Evolutionary conservation across 2,113 vertebrate species (phyloP).

Genomic region (Brachyistius frenatus): DNA sequence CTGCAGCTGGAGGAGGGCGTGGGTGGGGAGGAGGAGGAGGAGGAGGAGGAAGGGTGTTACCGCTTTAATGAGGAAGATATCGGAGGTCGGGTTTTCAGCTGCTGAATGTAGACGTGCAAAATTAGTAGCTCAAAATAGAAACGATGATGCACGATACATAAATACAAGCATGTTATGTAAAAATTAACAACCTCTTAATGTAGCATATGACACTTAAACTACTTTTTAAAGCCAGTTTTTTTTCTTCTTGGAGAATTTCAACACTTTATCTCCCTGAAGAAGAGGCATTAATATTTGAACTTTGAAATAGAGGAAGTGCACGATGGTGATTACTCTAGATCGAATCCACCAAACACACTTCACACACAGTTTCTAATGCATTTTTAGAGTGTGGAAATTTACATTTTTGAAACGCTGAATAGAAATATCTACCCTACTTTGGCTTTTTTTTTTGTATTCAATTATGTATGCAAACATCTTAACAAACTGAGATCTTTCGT

Average conservation of each 20-base stretch:
- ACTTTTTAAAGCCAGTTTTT: background rate
- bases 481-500: too few species aligned
- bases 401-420: constrained; percentile 11
- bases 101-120: constrained; percentile 53
- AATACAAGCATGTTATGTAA: too few species aligned
- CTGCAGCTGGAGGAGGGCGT: constrained; percentile 86
- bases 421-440: background rate
- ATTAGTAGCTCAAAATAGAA: background rate
- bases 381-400: too few species aligned
- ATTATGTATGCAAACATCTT: too few species aligned
- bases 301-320: constrained; percentile 12
- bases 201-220: background rate
- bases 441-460: background rate
- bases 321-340: constrained; percentile 2
- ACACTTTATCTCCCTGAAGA: too few species aligned
- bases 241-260: too few species aligned
- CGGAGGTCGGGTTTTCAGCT: constrained; percentile 83
- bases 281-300: background rate
- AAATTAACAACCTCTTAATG: too few species aligned
- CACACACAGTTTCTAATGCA: background rate
- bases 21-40: constrained; percentile 75
- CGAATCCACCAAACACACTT: background rate
- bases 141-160: too few species aligned
- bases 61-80: constrained; percentile 85
- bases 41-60: constrained; percentile 76